Conservation (phyloP, 2,888 invertebrate species). For the Thecophora atra region DNA sequence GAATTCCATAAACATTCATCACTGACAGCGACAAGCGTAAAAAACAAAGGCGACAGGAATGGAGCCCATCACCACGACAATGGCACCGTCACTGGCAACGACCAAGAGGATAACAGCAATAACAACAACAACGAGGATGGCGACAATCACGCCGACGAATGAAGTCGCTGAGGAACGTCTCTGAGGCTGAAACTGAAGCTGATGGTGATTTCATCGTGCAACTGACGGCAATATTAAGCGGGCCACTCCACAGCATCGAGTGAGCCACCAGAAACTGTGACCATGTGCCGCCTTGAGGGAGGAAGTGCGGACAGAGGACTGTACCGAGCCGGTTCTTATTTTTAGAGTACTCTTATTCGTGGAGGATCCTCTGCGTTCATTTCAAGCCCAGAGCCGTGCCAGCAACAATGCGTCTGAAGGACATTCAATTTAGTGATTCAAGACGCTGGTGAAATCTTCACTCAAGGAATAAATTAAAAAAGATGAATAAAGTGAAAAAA, state of each 20-base stretch:
- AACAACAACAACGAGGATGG: background rate
- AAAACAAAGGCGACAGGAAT: background rate
- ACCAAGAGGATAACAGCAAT: background rate
- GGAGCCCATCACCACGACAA: conserved; percentile 8
- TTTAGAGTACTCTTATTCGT: background rate
- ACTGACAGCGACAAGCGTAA: conserved; percentile 32
- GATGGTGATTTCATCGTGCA: conserved; percentile 26
- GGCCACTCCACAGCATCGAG: conserved; percentile 19
- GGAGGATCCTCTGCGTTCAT: conserved; percentile 23
- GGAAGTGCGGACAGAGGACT: background rate
- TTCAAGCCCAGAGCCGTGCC: background rate
- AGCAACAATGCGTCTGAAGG: background rate
- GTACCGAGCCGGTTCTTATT: background rate
- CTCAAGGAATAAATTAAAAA: conserved; percentile 31
- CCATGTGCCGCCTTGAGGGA: background rate
- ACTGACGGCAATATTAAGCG: conserved; percentile 33
- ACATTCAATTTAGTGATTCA: conserved; percentile 32
- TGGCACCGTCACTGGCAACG: background rate
- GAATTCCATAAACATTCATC: conserved; percentile 46
- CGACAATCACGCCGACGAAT: background rate
- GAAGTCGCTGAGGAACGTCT: background rate
- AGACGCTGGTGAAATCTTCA: conserved; percentile 31
- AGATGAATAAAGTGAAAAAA: conserved; percentile 13
- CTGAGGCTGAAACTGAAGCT: background rate
- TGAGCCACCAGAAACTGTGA: conserved; percentile 22